Percentiles rank a stretch among this genome's conserved stretches.
Conservation (phyloP, 2,888 invertebrate genomes). For the Drosophila conformis region DNA sequence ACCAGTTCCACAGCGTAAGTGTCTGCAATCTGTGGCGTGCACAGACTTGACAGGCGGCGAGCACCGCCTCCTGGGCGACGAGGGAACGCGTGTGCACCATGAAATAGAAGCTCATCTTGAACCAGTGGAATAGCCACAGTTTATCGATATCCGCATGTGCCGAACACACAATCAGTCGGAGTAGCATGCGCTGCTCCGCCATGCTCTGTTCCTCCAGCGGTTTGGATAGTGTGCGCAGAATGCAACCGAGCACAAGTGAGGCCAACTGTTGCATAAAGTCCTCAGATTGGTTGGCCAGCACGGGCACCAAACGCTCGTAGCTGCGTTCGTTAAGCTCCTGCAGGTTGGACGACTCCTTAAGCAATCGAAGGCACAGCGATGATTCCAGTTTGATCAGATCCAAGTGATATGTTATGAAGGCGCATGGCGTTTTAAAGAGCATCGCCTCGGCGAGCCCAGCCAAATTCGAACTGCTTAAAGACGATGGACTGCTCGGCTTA, state of each 20-base stretch:
- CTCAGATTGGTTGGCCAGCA: slow-evolving; percentile 39
- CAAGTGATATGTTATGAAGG: slow-evolving; percentile 58
- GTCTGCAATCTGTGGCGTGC: slow-evolving; percentile 77
- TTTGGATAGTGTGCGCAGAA: slow-evolving; percentile 41
- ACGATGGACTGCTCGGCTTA: slow-evolving; percentile 23
- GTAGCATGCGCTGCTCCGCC: slow-evolving; percentile 54
- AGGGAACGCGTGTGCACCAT: slow-evolving; percentile 78
- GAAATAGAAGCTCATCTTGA: slow-evolving; percentile 83
- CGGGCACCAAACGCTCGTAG: slow-evolving; percentile 51
- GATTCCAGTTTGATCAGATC: slow-evolving; percentile 51
- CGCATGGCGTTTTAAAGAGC: slow-evolving; percentile 33
- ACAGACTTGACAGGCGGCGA: slow-evolving; percentile 82
- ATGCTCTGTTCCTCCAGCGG: slow-evolving; percentile 34
- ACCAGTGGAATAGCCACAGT: slow-evolving; percentile 82
- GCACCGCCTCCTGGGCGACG: slow-evolving; percentile 82
- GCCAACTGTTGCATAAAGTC: slow-evolving; percentile 65
- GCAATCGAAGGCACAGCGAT: slow-evolving; percentile 30
- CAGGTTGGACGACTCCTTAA: slow-evolving; percentile 18
- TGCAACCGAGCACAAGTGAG: slow-evolving; percentile 44
- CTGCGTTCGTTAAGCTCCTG: slow-evolving; percentile 20
- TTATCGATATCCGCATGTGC: slow-evolving; percentile 67
- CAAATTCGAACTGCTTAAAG: not conserved
- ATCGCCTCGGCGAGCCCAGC: slow-evolving; percentile 28
- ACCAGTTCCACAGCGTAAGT: slow-evolving; percentile 83
- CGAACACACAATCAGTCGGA: slow-evolving; percentile 63